phyloP scores from a whole-genome alignment of 2,113 vertebrate species.

The Myotis yumanensis region DNA sequence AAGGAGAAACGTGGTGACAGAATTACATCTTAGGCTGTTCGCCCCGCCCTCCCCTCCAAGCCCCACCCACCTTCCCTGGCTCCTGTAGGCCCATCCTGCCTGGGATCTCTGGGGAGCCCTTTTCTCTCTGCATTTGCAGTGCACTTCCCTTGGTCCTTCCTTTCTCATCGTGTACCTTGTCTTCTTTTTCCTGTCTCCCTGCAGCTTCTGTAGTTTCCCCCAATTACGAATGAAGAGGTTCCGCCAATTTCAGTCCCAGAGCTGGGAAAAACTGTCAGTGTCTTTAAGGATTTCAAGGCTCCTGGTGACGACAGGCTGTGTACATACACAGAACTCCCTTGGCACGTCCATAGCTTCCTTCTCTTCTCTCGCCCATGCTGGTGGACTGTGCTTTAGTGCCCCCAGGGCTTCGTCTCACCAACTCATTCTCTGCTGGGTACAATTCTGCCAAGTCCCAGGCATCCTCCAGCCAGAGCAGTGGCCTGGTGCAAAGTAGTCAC shows the following conservation, averaged over 20 bases:
- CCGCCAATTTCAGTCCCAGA: conserved; percentile 48
- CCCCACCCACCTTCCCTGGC: neutral
- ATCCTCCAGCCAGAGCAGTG: neutral
- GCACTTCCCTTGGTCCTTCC: neutral
- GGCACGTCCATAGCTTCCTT: neutral
- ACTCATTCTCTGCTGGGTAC: neutral
- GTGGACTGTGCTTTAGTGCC: neutral
- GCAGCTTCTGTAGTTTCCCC: conserved; percentile 55
- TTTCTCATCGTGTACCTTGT: neutral
- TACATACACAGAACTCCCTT: neutral
- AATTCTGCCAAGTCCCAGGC: neutral
- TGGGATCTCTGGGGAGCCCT: neutral
- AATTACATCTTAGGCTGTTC: too few relatives aligned
- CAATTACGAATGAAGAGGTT: conserved; percentile 66
- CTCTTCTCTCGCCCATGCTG: neutral
- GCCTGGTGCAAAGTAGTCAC: neutral
- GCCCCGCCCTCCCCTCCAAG: accelerated
- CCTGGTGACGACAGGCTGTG: neutral
- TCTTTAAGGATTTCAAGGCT: conserved; percentile 47
- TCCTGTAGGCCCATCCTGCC: neutral
- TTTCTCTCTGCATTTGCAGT: neutral
- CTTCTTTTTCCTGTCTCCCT: conserved; percentile 28
- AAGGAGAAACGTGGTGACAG: neutral
- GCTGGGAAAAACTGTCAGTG: conserved; percentile 29
- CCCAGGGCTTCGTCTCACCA: neutral